A percentile compares a stretch with the other conserved stretches of the same genome.
Conservation (phyloP, 2,888 invertebrate genomes). For the Flexamia atlantica region DNA sequence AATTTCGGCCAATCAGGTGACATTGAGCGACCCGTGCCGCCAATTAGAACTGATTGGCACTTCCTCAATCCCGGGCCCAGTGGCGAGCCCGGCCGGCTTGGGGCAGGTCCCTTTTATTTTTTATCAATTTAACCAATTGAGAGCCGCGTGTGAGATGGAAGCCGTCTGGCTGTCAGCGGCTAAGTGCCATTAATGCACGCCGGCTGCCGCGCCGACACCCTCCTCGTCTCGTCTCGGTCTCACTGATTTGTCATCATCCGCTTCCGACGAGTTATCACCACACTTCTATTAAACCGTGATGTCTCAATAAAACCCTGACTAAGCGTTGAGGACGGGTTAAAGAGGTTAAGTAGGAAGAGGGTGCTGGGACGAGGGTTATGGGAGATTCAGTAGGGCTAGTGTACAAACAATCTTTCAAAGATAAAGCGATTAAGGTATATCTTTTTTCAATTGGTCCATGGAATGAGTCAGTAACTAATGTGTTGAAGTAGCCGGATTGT, state of each 20-base stretch:
- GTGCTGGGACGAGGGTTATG: no score
- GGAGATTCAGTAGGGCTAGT: no score
- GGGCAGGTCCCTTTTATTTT: slow-evolving; percentile 14
- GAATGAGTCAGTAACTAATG: no score
- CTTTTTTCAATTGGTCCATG: no score
- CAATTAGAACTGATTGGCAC: slow-evolving; percentile 31
- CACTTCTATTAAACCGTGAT: background rate
- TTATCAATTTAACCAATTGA: slow-evolving; percentile 1
- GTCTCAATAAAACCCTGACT: background rate
- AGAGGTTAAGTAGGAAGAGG: background rate
- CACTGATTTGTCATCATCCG: background rate
- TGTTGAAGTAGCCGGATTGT: no score
- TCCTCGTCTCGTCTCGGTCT: background rate
- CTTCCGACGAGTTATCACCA: background rate
- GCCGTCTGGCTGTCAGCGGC: background rate
- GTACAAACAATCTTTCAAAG: no score
- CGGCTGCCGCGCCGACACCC: background rate
- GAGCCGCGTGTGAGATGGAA: background rate
- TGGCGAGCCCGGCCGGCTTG: background rate
- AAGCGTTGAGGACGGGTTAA: background rate
- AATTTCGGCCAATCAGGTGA: background rate
- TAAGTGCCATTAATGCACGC: background rate
- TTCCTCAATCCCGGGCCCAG: background rate
- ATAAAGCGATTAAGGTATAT: no score
- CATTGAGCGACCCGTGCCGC: slow-evolving; percentile 13